phyloP scores from a whole-genome alignment of 2,113 vertebrate genomes.

The Trematocara macrostoma region DNA sequence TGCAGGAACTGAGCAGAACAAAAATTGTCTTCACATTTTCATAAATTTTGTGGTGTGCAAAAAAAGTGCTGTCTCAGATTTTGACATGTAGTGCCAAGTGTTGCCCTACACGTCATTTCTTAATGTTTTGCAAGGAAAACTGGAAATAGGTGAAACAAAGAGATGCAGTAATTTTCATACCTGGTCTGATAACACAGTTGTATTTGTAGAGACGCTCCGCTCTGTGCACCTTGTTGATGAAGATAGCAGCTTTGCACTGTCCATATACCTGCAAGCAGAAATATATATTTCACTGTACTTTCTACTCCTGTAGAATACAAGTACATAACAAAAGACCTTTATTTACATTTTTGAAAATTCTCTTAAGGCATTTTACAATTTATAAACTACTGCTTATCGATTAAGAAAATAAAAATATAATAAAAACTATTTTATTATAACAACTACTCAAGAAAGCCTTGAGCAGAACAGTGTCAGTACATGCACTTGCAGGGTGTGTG shows the following conservation, averaged over 20 bases:
- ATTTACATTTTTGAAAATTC: neutral
- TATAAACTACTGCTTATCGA: neutral
- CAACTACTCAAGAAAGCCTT: neutral
- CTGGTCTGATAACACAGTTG: slow-evolving; percentile 60
- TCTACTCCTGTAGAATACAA: neutral
- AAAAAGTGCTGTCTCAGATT: neutral
- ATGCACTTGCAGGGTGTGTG: neutral
- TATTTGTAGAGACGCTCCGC: slow-evolving; percentile 70
- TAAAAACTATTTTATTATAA: neutral
- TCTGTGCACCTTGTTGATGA: slow-evolving; percentile 54
- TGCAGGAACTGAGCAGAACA: slow-evolving; percentile 42
- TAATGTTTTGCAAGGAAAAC: neutral
- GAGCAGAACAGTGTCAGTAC: neutral
- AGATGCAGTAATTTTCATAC: slow-evolving; percentile 14
- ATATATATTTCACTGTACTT: neutral
- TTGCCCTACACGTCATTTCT: neutral
- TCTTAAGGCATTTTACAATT: neutral
- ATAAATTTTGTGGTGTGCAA: neutral
- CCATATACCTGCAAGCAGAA: slow-evolving; percentile 68
- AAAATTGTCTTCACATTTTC: neutral
- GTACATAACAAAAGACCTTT: neutral
- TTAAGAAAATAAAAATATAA: neutral
- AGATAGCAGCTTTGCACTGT: slow-evolving; percentile 69
- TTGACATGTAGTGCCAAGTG: neutral
- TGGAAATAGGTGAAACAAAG: neutral